phyloP scores from a whole-genome alignment of 2,888 invertebrate species.

The Fragum sueziense region DNA sequence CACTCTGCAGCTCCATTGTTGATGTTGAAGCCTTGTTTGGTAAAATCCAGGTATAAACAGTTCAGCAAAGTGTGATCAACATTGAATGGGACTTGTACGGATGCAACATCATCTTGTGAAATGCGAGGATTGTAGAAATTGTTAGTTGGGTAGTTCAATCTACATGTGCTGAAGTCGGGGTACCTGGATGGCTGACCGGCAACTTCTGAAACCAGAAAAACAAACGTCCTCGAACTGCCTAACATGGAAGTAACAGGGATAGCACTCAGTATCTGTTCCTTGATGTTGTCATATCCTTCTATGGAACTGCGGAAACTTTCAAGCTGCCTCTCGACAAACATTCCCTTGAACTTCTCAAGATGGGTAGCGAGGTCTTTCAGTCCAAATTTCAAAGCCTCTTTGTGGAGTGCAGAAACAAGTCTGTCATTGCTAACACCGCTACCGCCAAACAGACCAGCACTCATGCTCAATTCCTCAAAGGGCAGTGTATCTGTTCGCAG shows the following conservation, averaged over 20 bases:
- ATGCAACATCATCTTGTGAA: conserved; percentile 7
- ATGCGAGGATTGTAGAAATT: neutral
- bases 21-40: conserved; percentile 23
- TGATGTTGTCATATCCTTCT: conserved; percentile 27
- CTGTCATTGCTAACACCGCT: conserved; percentile 1
- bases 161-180: conserved; percentile 33
- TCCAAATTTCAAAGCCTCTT: conserved; percentile 75
- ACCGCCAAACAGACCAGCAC: conserved; percentile 8
- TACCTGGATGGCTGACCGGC: conserved; percentile 20
- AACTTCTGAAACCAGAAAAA: conserved; percentile 27
- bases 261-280: conserved; percentile 20
- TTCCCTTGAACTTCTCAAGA: conserved; percentile 34
- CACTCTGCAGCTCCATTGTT: conserved; percentile 29
- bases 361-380: conserved; percentile 15
- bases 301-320: conserved; percentile 32
- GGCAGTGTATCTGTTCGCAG: conserved; percentile 42
- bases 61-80: conserved; percentile 33
- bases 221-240: conserved; percentile 7
- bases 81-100: conserved; percentile 30
- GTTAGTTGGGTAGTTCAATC: neutral
- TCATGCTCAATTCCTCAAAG: neutral
- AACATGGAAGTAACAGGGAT: conserved; percentile 30
- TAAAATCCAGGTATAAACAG: conserved; percentile 31
- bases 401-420: conserved; percentile 38
- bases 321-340: conserved; percentile 26